Conservation (phyloP, 64 coral and sea anemone species). For the Cladopsammia gracilis region DNA sequence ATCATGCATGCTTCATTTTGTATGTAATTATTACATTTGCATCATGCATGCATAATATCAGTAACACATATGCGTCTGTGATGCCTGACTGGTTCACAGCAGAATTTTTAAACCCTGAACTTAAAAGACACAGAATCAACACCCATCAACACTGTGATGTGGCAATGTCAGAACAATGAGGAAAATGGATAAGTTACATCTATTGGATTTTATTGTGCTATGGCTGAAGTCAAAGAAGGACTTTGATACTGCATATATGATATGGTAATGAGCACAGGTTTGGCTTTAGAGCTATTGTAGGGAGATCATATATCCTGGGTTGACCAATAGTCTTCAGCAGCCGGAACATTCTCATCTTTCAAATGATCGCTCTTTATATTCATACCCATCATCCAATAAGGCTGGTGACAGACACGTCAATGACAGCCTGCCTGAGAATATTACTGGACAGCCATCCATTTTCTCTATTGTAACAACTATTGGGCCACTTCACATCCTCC, state of each 20-base stretch:
- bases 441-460: conserved; percentile 13
- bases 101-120: conserved; percentile 63
- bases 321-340: background rate
- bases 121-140: conserved; percentile 56
- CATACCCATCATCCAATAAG: background rate
- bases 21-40: conserved; percentile 19
- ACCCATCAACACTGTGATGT: conserved; percentile 53
- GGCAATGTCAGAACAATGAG: conserved; percentile 52
- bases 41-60: conserved; percentile 44
- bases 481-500: conserved; percentile 47
- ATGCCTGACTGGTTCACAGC: conserved; percentile 75
- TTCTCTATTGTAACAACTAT: conserved; percentile 29
- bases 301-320: conserved; percentile 37
- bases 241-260: conserved; percentile 65
- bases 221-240: conserved; percentile 53
- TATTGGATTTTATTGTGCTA: conserved; percentile 46
- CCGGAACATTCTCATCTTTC: background rate
- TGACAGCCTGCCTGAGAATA: background rate
- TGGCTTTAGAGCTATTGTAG: conserved; percentile 48
- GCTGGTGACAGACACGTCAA: background rate
- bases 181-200: conserved; percentile 63
- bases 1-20: no score
- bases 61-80: conserved; percentile 51
- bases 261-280: conserved; percentile 39
- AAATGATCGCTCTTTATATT: conserved; percentile 12